Evolutionary conservation across 2,113 vertebrate species (phyloP).

Genomic region (Callospermophilus lateralis): DNA sequence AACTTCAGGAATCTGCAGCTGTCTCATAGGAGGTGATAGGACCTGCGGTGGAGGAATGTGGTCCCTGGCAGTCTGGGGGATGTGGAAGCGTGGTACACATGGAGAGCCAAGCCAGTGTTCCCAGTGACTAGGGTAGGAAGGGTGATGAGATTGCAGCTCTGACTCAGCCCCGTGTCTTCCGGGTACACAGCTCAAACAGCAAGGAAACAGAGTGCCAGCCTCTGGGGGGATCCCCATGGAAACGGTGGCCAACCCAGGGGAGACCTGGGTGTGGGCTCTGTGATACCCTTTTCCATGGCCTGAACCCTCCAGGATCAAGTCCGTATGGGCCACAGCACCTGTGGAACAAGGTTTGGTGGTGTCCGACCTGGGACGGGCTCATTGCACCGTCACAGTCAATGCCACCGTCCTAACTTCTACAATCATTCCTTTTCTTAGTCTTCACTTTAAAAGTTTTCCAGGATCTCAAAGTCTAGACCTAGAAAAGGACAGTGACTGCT

Average conservation of each 20-base stretch:
- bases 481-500: conserved; percentile 5
- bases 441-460: not conserved
- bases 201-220: not conserved
- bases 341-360: not conserved
- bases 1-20: not conserved
- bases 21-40: not conserved
- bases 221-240: not conserved
- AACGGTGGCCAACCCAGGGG: not conserved
- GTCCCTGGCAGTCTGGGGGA: not conserved
- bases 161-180: not conserved
- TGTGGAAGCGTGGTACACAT: not conserved
- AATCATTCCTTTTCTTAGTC: not conserved
- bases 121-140: not conserved
- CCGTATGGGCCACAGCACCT: not conserved
- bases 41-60: not conserved
- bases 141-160: not conserved
- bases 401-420: not conserved
- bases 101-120: not conserved
- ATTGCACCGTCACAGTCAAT: not conserved
- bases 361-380: not conserved
- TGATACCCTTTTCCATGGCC: not conserved
- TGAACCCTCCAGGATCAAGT: not conserved
- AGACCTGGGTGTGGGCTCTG: not conserved
- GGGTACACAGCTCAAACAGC: not conserved
- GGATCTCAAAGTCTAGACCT: not conserved